Base-by-base conservation (phyloP, 2,797 vertebrate genomes). In the Cyclura pinguis region DNA sequence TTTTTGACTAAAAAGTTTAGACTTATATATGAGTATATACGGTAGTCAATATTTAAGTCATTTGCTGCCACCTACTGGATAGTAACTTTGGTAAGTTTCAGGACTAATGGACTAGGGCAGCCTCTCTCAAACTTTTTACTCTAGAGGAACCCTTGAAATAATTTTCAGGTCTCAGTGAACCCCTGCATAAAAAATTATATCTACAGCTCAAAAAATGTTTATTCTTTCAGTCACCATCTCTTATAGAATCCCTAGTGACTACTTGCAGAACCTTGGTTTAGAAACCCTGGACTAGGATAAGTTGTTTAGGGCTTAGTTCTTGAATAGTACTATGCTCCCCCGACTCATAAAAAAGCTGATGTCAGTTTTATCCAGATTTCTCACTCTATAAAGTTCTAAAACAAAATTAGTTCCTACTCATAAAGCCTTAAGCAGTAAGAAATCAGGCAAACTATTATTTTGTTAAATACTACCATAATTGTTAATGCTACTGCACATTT, bases 61-160 rank as follows among this genome's bases (percentile, higher is more conserved):
- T 87, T 52, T 87, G 35, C 84, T 89, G 90, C 91, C 91, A 89
- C 62, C 93, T 93, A 64, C 83, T 73, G 88, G 80, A 13, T 59
- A 84, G 29, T 27, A 73, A 24, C 2, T 69, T 32, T 62, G 20
- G 74, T 13, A 55, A 77, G 78, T 12, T 67, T 74, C 29, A 86
- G 35, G 50, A 32, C 32, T 35, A 32, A 35, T 22, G 8, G 22
- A n/a, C 55, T n/a, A 50, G 55, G 29, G 18, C 67, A 62, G 18
- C 59, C 59, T 62, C 18, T 69, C 62, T 64, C 57, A 59, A 59
- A 9, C 59, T 62, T 62, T 62, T 62, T 62, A 18, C 14, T 62
- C 59, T 62, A 29, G 64, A 8, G 27, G 64, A 29, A 69, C 10
- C 7, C 27, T 29, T 69, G 67, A 69, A 32, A 12, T 32, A 69